phyloP scores from a whole-genome alignment of 2,113 vertebrate genomes.

The Peromyscus polionotus region DNA sequence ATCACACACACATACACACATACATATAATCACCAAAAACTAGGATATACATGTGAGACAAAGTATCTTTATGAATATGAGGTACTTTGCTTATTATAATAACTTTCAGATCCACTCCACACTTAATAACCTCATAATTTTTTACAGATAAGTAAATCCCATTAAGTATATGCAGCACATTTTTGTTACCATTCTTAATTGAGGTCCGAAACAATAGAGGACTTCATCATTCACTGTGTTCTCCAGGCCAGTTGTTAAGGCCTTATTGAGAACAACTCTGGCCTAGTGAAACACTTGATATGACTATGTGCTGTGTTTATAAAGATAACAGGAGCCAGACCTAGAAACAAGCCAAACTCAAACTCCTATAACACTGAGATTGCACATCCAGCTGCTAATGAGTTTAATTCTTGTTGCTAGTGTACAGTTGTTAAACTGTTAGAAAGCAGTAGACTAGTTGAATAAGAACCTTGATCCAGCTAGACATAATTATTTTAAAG shows the following conservation, averaged over 20 bases:
- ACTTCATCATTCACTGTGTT: background rate
- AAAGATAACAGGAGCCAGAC: background rate
- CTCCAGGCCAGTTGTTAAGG: background rate
- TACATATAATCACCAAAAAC: background rate
- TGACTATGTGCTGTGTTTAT: background rate
- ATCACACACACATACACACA: background rate
- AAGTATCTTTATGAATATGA: background rate
- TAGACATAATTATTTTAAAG: conserved; percentile 48
- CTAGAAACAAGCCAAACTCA: background rate
- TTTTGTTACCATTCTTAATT: background rate
- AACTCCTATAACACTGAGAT: background rate
- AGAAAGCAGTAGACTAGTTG: background rate
- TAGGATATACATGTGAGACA: background rate
- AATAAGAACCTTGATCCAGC: background rate
- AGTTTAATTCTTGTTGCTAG: background rate
- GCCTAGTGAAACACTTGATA: background rate
- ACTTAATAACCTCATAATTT: background rate
- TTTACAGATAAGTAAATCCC: background rate
- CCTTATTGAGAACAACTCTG: background rate
- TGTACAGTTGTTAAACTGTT: background rate
- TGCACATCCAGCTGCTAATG: background rate
- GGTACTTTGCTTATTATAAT: background rate
- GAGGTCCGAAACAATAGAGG: background rate
- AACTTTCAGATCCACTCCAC: background rate
- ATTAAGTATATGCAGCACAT: background rate